phyloP scores from a whole-genome alignment of 2,797 vertebrate species.

The Karalla daura region DNA sequence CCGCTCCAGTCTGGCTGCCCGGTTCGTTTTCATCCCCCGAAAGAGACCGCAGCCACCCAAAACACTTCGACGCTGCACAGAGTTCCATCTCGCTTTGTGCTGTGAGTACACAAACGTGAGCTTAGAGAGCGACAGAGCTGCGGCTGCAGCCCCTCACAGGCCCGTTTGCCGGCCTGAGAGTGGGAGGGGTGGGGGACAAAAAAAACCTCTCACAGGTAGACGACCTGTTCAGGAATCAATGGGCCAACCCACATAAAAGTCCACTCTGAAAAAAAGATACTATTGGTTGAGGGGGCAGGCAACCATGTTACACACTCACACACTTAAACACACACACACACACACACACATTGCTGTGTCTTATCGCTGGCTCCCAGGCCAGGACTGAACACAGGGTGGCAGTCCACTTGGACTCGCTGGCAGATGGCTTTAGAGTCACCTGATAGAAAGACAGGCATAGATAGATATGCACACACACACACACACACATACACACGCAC shows the following conservation, averaged over 20 bases:
- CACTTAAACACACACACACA: conserved; percentile 25
- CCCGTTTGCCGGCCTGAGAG: conserved; percentile 64
- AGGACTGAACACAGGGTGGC: conserved; percentile 67
- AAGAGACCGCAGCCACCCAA: conserved; percentile 42
- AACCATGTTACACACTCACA: conserved; percentile 47
- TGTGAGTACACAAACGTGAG: conserved; percentile 54
- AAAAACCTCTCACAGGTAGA: conserved; percentile 53
- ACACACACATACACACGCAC: no score
- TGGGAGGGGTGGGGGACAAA: conserved; percentile 22
- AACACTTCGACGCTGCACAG: conserved; percentile 30
- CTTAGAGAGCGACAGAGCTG: conserved; percentile 67
- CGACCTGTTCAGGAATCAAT: conserved; percentile 60
- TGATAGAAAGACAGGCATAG: conserved; percentile 39
- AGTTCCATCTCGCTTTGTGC: no score
- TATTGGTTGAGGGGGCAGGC: conserved; percentile 18
- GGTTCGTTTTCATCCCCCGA: conserved; percentile 26
- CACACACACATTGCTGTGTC: conserved; percentile 41
- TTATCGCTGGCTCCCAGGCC: conserved; percentile 81
- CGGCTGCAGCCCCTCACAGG: conserved; percentile 56
- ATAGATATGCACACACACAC: conserved; percentile 29
- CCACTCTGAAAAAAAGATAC: conserved; percentile 18
- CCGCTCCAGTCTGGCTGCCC: conserved; percentile 16
- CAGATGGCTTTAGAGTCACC: conserved; percentile 63
- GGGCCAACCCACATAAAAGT: conserved; percentile 35
- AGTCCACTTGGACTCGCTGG: conserved; percentile 67